Base-by-base conservation (phyloP, 2,888 invertebrate species). In the Cantharis nigra region DNA sequence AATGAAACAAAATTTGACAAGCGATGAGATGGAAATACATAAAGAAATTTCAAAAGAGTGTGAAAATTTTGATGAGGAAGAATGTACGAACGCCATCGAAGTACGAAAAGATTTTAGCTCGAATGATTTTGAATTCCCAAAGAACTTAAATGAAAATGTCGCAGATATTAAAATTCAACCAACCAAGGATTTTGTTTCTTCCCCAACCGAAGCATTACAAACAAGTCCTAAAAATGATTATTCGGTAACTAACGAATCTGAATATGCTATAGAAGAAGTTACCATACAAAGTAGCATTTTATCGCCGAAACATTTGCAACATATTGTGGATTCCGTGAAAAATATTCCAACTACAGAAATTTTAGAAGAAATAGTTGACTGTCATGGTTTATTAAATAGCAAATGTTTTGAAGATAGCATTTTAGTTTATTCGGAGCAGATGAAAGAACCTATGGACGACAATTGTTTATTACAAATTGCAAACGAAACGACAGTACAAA, bases 401-500 rank as follows among this genome's bases (percentile, higher is more conserved):
- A 64, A 64, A 65, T 20, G 20, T 16, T 70, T 30, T 20, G 28
- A 69, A 26, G 23, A 69, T 69, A 49, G 49, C 7, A 69, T 69
- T 26, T 30, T 49, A 20, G 26, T 28, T 28, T 20, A 26, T 71
- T n/a, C 71, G 2, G 23, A n/a, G 5, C 13, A 63, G 11, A 26
- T 30, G 30, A n/a, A 63, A 11, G 30, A 49, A 16, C 5, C 26
- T 11, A 71, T 71, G 10, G 49, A n/a, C n/a, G 23, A 65, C 9
- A 63, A 63, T 26, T 62, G 71, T 23, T 62, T 71, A 63, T 26
- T 71, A 16, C 63, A 71, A 70, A 70, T 70, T n/a, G 20, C 49
- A 20, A 18, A 18, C n/a, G 13, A 18, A 67, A 14, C 65, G 1
- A 67, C 26, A 1, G 65, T 67, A n/a, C 23, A 67, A 67, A 67